These are phyloP conservation scores for Odontamblyopus lacepedii DNA, from an alignment of 2,797 vertebrate genomes.

Conservation along the genomic window DNA sequence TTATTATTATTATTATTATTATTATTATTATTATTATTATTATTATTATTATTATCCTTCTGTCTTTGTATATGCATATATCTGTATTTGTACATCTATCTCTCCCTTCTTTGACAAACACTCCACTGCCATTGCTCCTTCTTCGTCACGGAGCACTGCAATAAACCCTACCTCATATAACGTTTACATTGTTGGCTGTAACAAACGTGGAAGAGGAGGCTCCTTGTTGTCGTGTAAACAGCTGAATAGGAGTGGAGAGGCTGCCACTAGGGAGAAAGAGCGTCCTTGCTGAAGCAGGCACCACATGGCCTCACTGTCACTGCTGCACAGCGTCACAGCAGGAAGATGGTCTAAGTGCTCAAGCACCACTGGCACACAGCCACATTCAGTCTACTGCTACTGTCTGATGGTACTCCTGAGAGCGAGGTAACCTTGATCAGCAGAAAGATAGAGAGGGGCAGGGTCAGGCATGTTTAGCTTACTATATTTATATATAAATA, in stretches of 20 bases:
- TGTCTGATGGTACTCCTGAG: constrained; percentile 26
- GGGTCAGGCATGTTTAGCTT: neutral
- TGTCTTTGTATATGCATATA: neutral
- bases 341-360: constrained; percentile 30
- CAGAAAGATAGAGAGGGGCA: neutral
- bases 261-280: constrained; percentile 19
- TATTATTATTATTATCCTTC: too few species aligned
- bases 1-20: too few species aligned
- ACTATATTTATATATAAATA: too few species aligned
- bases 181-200: neutral
- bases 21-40: too few species aligned
- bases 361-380: constrained; percentile 21
- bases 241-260: neutral
- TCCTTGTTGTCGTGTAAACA: constrained; percentile 9
- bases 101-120: neutral
- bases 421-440: constrained; percentile 21
- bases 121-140: neutral
- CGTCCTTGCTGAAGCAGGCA: constrained; percentile 14
- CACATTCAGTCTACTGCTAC: constrained; percentile 26
- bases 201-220: neutral
- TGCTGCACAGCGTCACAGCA: constrained; percentile 22
- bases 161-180: neutral
- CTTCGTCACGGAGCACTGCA: neutral
- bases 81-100: neutral
- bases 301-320: constrained; percentile 31